Percentiles rank a stretch among this genome's conserved stretches.
phyloP scores from a whole-genome alignment of 1,140 invertebrate genomes.

The Lepidurus couesii region DNA sequence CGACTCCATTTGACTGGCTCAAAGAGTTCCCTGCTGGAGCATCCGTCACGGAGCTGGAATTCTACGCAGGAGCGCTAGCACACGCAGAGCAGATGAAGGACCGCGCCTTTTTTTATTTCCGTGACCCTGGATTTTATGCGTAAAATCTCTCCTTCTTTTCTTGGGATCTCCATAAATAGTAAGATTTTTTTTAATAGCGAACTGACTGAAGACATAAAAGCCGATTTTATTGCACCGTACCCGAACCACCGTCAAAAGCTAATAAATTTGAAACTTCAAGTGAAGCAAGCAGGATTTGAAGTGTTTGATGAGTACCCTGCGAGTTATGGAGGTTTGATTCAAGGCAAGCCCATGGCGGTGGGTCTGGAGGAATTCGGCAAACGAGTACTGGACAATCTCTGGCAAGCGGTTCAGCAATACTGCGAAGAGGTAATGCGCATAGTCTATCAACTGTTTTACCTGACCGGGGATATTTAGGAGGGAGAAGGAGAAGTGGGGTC shows the following conservation, averaged over 20 bases:
- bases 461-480: not conserved
- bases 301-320: constrained; percentile 46
- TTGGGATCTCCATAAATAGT: constrained; percentile 37
- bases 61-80: constrained; percentile 43
- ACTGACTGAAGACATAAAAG: not conserved
- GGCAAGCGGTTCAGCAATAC: constrained; percentile 43
- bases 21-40: constrained; percentile 42
- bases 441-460: not conserved
- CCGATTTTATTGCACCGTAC: constrained; percentile 22
- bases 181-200: not conserved
- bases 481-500: not conserved
- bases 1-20: constrained; percentile 45
- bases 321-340: constrained; percentile 45
- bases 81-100: constrained; percentile 38
- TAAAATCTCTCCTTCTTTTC: constrained; percentile 37
- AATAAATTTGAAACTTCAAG: constrained; percentile 42
- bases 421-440: constrained; percentile 31
- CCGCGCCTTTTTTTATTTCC: constrained; percentile 47
- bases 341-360: constrained; percentile 43
- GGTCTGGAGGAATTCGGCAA: constrained; percentile 46
- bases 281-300: constrained; percentile 43
- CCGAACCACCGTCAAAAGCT: constrained; percentile 40
- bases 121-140: constrained; percentile 40
- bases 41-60: constrained; percentile 50
- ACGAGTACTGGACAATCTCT: constrained; percentile 45